Base-by-base conservation (phyloP, 2,888 invertebrate genomes). In the Nudaria mundana region DNA sequence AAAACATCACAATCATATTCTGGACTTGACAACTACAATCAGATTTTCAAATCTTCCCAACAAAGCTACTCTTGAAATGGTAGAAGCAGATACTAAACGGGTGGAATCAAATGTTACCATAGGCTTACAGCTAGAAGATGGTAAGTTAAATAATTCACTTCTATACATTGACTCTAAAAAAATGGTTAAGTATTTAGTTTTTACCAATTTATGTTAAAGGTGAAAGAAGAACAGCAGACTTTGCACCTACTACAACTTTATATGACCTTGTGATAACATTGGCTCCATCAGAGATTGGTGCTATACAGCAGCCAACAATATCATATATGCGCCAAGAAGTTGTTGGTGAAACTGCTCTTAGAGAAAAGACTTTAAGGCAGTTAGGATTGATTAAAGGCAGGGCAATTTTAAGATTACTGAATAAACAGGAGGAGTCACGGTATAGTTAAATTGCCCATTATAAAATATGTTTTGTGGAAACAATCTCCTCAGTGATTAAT, bases 11-110 rank as follows among this genome's bases (percentile, higher is more conserved):
- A 95, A 94, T 62, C 93, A 93, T 69, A 82, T 93, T 15, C 69
- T 97, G 15, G 97, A 97, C 73, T 86, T 94, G 30, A 93, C 94
- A 28, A 90, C 93, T 26, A 93, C 94, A 36, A 91, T 97, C 40
- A 91, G 97, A 14, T 97, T 95, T 78, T 93, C 96, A 37, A 96
- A 96, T 20, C 84, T 98, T 39, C 94, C 97, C 2, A 98, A 98
- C 77, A 97, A 97, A 89, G 97, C 97, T 26, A 92, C 93, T 37
- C 82, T 98, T 32, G 98, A 98, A 86, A 91, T 98, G 91, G 91
- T 93, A 23, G 91, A 93, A 58, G 91, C 92, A 20, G 90, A 91
- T 18, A 92, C 87, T 57, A 90, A 89, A 43, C 90, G 96, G 38
- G 87, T 90, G 38, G 90, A 91, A 52, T 85, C 91, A 13, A 90